Conservation (phyloP, 30 jellyfish, hydroid and myxozoan genomes). For the Turritopsis rubra region DNA sequence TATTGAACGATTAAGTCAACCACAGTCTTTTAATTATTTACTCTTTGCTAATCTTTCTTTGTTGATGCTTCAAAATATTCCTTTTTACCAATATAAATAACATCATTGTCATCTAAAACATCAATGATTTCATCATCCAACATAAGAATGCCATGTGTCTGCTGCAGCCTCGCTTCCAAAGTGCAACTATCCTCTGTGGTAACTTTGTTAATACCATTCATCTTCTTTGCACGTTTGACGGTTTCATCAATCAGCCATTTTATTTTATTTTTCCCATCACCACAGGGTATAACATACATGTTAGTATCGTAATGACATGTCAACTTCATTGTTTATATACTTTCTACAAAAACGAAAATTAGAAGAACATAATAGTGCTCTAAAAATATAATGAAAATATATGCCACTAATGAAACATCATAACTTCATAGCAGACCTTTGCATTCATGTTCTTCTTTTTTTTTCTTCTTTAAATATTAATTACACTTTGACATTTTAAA, state of each 20-base stretch:
- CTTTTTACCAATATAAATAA: slow-evolving; percentile 18
- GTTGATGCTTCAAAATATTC: no score
- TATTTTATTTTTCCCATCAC: slow-evolving; percentile 32
- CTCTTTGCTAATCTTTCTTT: no score
- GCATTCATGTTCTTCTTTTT: no score
- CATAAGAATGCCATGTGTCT: slow-evolving; percentile 1
- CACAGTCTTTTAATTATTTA: no score
- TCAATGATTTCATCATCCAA: background rate
- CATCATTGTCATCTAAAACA: slow-evolving; percentile 22
- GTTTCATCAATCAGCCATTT: slow-evolving; percentile 36
- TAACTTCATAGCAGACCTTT: no score
- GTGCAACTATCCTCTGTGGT: background rate
- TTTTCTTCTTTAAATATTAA: no score
- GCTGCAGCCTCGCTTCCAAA: slow-evolving; percentile 12
- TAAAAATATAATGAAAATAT: no score
- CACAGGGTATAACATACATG: slow-evolving; percentile 52
- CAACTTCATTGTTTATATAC: slow-evolving; percentile 28
- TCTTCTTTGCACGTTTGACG: slow-evolving; percentile 25
- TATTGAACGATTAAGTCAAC: no score
- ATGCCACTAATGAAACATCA: no score
- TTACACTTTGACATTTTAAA: no score
- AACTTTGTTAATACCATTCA: background rate
- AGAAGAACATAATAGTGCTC: no score
- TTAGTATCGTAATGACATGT: slow-evolving; percentile 23
- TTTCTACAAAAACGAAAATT: no score